Percentiles rank a stretch among this genome's conserved stretches.
Conservation (phyloP, 2,888 invertebrate genomes). For the Chrysodeixis includens region DNA sequence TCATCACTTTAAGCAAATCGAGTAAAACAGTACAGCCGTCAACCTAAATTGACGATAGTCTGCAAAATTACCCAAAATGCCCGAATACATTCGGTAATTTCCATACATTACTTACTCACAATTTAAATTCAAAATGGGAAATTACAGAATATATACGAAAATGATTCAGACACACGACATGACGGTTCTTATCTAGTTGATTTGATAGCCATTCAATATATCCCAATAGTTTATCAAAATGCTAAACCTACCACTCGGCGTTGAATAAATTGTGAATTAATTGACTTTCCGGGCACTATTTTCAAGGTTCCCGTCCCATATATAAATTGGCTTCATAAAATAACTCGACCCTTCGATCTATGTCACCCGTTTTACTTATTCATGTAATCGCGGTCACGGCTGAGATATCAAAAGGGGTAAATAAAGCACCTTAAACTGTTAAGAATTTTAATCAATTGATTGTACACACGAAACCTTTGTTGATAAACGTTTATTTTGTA, state of each 20-base stretch:
- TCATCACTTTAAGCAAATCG: not conserved
- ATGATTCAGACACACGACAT: conserved; percentile 35
- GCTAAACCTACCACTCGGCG: conserved; percentile 19
- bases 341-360: conserved; percentile 1
- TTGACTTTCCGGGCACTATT: conserved; percentile 47
- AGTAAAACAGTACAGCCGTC: not conserved
- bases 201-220: conserved; percentile 20
- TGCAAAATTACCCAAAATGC: not conserved
- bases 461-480: conserved; percentile 1
- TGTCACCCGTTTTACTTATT: conserved; percentile 10
- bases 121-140: conserved; percentile 28
- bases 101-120: conserved; percentile 13
- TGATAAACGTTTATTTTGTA: not conserved
- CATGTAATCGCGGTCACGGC: not conserved
- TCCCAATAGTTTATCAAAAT: conserved; percentile 29
- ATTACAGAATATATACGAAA: conserved; percentile 28
- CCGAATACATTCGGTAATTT: conserved; percentile 11
- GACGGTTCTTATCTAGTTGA: conserved; percentile 19
- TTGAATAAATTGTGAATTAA: conserved; percentile 48
- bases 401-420: not conserved
- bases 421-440: not conserved
- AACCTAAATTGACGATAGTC: not conserved
- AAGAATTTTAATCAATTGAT: not conserved
- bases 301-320: conserved; percentile 50
- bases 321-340: conserved; percentile 9